A percentile compares a stretch with the other conserved stretches of the same genome.
These are phyloP conservation scores for Cassiopea andromeda DNA, from an alignment of 30 jellyfish, hydroid and myxozoan genomes.

Conservation along the genomic window DNA sequence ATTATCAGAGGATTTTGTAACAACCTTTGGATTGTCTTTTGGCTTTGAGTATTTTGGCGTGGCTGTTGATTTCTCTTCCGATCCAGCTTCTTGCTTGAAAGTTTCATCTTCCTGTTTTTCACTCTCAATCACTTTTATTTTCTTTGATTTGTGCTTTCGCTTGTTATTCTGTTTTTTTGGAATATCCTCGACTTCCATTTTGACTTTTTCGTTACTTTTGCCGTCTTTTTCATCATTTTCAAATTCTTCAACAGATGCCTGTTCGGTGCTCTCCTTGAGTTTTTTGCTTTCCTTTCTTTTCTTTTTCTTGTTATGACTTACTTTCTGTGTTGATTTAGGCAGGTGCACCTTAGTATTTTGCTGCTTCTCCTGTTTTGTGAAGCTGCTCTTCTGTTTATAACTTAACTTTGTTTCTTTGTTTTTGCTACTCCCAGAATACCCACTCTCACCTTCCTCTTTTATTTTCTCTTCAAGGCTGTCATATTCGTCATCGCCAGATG, in stretches of 20 bases:
- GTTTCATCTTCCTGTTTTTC: conserved; percentile 6
- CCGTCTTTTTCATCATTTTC: conserved; percentile 34
- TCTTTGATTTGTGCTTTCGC: background rate
- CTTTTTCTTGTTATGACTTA: conserved; percentile 66
- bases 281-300: conserved; percentile 17
- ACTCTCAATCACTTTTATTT: background rate
- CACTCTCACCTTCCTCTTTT: conserved; percentile 10
- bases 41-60: conserved; percentile 52
- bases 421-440: conserved; percentile 2
- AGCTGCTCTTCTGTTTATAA: background rate
- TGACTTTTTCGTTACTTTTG: background rate
- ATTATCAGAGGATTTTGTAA: conserved; percentile 33
- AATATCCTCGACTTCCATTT: conserved; percentile 1
- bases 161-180: background rate
- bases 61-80: conserved; percentile 61
- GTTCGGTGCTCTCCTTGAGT: conserved; percentile 17
- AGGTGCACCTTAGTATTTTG: background rate
- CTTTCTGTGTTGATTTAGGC: conserved; percentile 53
- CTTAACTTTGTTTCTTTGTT: conserved; percentile 10
- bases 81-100: background rate
- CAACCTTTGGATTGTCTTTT: conserved; percentile 46
- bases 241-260: conserved; percentile 10
- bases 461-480: conserved; percentile 26
- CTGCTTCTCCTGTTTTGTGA: background rate
- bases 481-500: conserved; percentile 37